Base-by-base conservation (phyloP, 2,113 vertebrate species). In the Sebastes schlegelii region DNA sequence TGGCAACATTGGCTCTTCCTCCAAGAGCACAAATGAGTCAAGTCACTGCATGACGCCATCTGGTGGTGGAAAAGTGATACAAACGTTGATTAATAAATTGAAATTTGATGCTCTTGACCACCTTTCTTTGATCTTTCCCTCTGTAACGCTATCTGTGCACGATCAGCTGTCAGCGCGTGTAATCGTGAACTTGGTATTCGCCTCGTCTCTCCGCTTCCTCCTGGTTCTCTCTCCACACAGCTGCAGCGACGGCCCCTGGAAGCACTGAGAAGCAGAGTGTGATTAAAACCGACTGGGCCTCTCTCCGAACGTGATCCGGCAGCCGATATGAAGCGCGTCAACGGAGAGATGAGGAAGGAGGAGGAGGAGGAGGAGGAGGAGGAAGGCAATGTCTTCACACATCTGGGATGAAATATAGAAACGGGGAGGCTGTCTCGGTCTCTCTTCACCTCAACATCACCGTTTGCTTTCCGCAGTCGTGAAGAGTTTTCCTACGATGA, bases 221-320 rank as follows among this genome's bases (percentile, higher is more conserved):
- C 54, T 26, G 58, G 54, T 74, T 77, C 49, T 68, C 54, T 65
- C 34, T 63, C 34, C 12, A 71, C 67, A 54, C 64, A 21, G 87
- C 64, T 73, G 43, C 55, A 85, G 78, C 13, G 49, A 72, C 17
- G 77, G 81, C 81, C 63, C 78, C 86, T 85, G 87, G 86, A 88
- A 88, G 77, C 85, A 48, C 75, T 55, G 45, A 49, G 34, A 58
- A 79, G 86, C 74, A n/a, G 88, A 77, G 48, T 64, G 86, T 84
- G 87, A 92, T 91, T 92, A 89, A 84, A 89, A 76, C 74, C 54
- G 89, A 90, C 88, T 64, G 74, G 69, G 79, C 80, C 34, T 4
- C 34, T 89, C 74, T 17, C 26, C 1, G 55, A 82, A 85, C 78
- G 76, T 84, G 88, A 88, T 84, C 60, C 26, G 26, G 78, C 76